These are phyloP conservation scores for Trypoxylon attenuatum DNA, from an alignment of 2,888 invertebrate genomes.

Conservation along the genomic window DNA sequence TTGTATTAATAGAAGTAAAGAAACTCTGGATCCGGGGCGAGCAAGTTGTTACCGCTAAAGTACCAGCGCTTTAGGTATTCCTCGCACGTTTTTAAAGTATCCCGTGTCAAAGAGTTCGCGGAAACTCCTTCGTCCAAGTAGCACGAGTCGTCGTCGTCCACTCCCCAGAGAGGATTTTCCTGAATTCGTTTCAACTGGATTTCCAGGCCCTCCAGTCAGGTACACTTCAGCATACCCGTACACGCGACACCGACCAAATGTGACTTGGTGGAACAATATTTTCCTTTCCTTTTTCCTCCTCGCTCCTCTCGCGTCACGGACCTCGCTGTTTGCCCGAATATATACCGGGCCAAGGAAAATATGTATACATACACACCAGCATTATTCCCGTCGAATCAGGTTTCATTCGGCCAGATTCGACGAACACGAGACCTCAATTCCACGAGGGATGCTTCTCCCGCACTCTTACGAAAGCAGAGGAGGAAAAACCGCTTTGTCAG, in stretches of 20 bases:
- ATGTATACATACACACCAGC: constrained; percentile 5
- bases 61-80: constrained; percentile 43
- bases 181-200: constrained; percentile 57
- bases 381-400: constrained; percentile 38
- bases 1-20: constrained; percentile 17
- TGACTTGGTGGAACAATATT: constrained; percentile 51
- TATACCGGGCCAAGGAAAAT: constrained; percentile 13
- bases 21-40: constrained; percentile 5
- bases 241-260: constrained; percentile 20
- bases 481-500: no score
- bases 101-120: constrained; percentile 46
- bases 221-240: constrained; percentile 9
- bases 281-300: constrained; percentile 25
- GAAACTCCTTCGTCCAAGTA: constrained; percentile 38
- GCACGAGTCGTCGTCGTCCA: constrained; percentile 41
- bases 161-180: constrained; percentile 51
- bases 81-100: constrained; percentile 54
- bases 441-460: no score
- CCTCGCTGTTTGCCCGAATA: constrained; percentile 15
- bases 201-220: constrained; percentile 32
- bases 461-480: no score
- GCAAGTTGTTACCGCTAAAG: constrained; percentile 38
- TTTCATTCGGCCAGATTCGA: constrained; percentile 42
- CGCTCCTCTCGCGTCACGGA: constrained; percentile 14
- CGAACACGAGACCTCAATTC: constrained; percentile 31